phyloP scores from a whole-genome alignment of 2,113 vertebrate genomes.

The Ophthalmolycus amberensis region DNA sequence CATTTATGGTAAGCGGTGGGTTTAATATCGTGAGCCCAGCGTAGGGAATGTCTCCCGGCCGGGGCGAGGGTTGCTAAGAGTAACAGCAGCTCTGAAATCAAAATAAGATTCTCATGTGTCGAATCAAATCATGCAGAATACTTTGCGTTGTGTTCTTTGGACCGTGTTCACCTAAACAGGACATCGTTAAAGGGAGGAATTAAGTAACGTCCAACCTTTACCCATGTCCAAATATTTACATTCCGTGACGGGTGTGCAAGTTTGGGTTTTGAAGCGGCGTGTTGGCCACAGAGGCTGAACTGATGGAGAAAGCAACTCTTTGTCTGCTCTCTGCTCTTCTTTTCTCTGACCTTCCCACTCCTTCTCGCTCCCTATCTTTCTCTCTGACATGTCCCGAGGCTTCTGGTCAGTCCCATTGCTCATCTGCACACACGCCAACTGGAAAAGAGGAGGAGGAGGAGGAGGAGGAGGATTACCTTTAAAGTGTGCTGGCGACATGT shows the following conservation, averaged over 20 bases:
- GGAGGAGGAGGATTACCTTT: constrained; percentile 61
- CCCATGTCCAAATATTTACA: constrained; percentile 81
- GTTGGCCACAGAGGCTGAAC: constrained; percentile 38
- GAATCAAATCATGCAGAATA: constrained; percentile 59
- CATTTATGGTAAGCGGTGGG: constrained; percentile 51
- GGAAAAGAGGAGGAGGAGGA: constrained; percentile 53
- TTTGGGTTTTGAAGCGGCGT: constrained; percentile 51
- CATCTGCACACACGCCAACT: constrained; percentile 40
- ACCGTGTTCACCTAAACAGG: constrained; percentile 69
- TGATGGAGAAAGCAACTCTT: constrained; percentile 56
- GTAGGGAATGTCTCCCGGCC: constrained; percentile 37
- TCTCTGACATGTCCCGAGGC: constrained; percentile 55
- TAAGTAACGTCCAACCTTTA: constrained; percentile 68
- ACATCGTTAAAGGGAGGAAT: constrained; percentile 71
- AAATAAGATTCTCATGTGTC: constrained; percentile 59
- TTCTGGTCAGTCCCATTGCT: constrained; percentile 56
- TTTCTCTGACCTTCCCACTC: constrained; percentile 41
- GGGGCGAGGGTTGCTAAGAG: constrained; percentile 38
- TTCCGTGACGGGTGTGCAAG: constrained; percentile 70
- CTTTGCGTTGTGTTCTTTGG: constrained; percentile 67
- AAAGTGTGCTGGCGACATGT: constrained; percentile 59
- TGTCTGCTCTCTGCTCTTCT: constrained; percentile 48
- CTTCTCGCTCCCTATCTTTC: constrained; percentile 41
- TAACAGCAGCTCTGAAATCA: constrained; percentile 46
- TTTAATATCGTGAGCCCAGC: constrained; percentile 33